A percentile compares a stretch with the other conserved stretches of the same genome.
These are phyloP conservation scores for Halesus radiatus DNA, from an alignment of 1,140 invertebrate species.

Conservation along the genomic window DNA sequence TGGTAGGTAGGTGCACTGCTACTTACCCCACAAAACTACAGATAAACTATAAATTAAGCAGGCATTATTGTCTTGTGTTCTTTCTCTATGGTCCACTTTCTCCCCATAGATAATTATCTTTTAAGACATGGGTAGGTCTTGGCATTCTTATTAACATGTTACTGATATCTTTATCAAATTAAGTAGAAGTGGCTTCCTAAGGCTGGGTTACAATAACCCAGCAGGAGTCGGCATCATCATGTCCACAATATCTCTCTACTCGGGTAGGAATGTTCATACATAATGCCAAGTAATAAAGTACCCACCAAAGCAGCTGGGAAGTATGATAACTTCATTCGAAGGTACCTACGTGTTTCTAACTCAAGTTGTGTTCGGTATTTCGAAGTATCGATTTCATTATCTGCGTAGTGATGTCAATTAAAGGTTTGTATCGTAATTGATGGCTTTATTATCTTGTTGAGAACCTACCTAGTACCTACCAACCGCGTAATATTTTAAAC, in stretches of 20 bases:
- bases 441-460: too few relatives aligned
- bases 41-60: neutral
- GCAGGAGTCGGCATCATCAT: neutral
- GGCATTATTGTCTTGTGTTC: neutral
- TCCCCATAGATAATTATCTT: neutral
- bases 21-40: neutral
- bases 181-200: slow-evolving; percentile 17
- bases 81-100: slow-evolving; percentile 17
- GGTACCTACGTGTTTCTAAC: too few relatives aligned
- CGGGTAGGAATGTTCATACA: neutral
- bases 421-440: too few relatives aligned
- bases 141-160: slow-evolving; percentile 35
- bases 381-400: too few relatives aligned
- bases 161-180: slow-evolving; percentile 39
- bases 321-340: too few relatives aligned
- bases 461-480: too few relatives aligned
- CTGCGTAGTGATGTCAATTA: too few relatives aligned
- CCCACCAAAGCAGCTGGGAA: too few relatives aligned
- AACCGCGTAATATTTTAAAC: too few relatives aligned
- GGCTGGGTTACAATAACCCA: slow-evolving; percentile 28
- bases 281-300: too few relatives aligned
- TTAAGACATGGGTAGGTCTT: neutral
- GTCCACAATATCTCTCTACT: neutral
- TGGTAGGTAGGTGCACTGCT: too few relatives aligned
- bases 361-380: too few relatives aligned